Conservation (phyloP, 2,797 vertebrate species). For the Schizothorax lantsangensis region DNA sequence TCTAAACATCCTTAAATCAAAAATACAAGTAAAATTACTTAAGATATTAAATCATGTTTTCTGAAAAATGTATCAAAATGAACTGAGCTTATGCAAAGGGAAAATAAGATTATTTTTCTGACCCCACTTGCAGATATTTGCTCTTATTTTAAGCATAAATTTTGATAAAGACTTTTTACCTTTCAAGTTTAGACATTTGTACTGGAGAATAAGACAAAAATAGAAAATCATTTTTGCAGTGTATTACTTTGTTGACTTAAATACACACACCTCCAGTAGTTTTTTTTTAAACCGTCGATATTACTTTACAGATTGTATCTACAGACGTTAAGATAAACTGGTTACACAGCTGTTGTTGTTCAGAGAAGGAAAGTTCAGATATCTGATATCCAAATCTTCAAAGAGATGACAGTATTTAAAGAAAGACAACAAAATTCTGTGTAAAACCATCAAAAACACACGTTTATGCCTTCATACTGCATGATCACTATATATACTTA, state of each 20-base stretch:
- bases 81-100: too few species aligned
- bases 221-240: too few species aligned
- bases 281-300: not conserved
- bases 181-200: too few species aligned
- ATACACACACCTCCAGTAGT: not conserved
- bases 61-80: too few species aligned
- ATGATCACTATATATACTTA: not conserved
- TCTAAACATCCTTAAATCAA: too few species aligned
- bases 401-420: not conserved
- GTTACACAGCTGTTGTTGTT: conserved; percentile 53
- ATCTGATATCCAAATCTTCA: not conserved
- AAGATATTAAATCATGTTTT: too few species aligned
- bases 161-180: too few species aligned
- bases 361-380: not conserved
- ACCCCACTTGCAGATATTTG: too few species aligned
- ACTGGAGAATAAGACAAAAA: too few species aligned
- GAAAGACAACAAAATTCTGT: not conserved
- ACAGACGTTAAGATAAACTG: conserved; percentile 36
- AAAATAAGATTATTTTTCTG: too few species aligned
- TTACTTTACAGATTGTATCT: conserved; percentile 47
- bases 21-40: too few species aligned
- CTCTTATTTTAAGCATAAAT: too few species aligned
- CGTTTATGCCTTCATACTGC: not conserved
- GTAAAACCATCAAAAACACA: not conserved
- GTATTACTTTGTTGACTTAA: not conserved